phyloP scores from a whole-genome alignment of 2,888 invertebrate species.

The Sinhomidia bicolor region DNA sequence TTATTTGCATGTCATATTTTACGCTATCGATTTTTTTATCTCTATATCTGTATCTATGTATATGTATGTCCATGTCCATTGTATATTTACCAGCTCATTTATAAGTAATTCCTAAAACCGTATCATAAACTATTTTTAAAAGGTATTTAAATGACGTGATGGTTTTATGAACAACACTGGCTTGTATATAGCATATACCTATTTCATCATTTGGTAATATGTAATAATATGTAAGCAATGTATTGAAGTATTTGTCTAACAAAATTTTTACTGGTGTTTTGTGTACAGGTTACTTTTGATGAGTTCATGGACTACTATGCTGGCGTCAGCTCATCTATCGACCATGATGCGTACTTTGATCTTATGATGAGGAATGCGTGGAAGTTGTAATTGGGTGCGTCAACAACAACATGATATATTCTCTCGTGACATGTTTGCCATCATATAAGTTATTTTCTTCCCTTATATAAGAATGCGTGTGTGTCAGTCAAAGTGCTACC shows the following conservation, averaged over 20 bases:
- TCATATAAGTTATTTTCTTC: background rate
- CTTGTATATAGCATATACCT: too few relatives aligned
- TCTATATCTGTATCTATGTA: background rate
- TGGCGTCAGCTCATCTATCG: constrained; percentile 95
- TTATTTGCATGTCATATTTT: constrained; percentile 19
- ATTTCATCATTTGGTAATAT: too few relatives aligned
- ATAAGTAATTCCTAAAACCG: too few relatives aligned
- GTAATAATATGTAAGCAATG: too few relatives aligned
- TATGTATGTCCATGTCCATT: too few relatives aligned
- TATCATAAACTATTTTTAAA: too few relatives aligned
- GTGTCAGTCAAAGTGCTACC: background rate
- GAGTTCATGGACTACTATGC: constrained; percentile 97
- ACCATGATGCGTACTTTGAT: constrained; percentile 96
- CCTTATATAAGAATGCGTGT: background rate
- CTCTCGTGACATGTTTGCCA: background rate
- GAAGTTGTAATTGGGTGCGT: constrained; percentile 85
- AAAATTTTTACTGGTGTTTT: too few relatives aligned
- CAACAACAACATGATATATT: constrained; percentile 55
- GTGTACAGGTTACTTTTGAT: constrained; percentile 93
- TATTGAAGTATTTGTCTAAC: background rate
- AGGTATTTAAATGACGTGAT: too few relatives aligned
- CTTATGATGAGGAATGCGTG: constrained; percentile 96
- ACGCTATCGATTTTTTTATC: background rate
- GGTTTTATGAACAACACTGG: too few relatives aligned
- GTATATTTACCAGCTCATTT: too few relatives aligned